Evolutionary conservation across 2,113 vertebrate genomes (phyloP), one percentile per base, ranked within the genome.

Genomic region (Fulmarus glacialis): DNA sequence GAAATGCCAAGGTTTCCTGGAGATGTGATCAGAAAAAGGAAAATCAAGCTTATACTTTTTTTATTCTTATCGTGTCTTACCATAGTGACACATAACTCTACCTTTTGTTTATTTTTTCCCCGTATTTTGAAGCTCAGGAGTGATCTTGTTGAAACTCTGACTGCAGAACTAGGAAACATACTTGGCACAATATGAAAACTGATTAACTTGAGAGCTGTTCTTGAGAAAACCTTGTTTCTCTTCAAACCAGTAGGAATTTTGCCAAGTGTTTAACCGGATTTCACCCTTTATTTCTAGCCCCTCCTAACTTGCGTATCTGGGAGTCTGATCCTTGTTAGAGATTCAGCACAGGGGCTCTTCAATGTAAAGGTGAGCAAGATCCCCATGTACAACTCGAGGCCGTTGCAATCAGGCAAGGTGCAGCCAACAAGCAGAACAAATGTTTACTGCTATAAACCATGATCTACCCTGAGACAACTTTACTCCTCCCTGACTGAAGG

Each of bases 301-400:
- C 10, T 70, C 32, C 56, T 48, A 79, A 27, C 45, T 4, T 42
- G 10, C 8, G 12, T 62, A 5, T 50, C 17, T 73, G 64, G 50
- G 18, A 79, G 71, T 82, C 47, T 75, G 27, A 43, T 36, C 18
- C 52, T 47, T 71, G 20, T 62, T 79, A 62, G 42, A 82, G 27
- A 47, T 71, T 82, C 15, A 79, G 56, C 70, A 48, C 71, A 85
- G 60, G 10, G 17, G 12, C 40, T 77, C 45, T 52, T 66, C 60
- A 47, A 2, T 26, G 48, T 55, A 32, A 82, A 50, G 40, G 18
- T 53, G 50, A 40, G 12, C 34, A 34, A 66, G 36, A 56, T 13
- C 10, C 40, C 20, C 8, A 5, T 2, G 7, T 55, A 42, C 26
- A 70, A 23, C 36, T 73, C 0, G 0, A 73, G 43, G 30, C n/a